Base-by-base conservation (phyloP, 2,113 vertebrate species). In the Paramormyrops kingsleyae region DNA sequence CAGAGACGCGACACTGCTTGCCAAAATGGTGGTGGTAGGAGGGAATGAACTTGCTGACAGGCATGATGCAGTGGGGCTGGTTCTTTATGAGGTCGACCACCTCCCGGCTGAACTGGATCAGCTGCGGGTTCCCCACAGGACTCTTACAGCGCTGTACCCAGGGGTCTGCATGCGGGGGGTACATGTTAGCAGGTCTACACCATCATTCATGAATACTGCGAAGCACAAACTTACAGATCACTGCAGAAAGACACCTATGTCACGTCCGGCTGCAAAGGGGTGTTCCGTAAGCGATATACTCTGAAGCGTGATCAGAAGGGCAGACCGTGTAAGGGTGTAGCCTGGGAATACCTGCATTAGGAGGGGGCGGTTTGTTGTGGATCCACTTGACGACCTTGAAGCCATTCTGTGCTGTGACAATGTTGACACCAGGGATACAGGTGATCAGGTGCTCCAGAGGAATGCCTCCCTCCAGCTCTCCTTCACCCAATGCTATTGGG, bases 331-430 rank as follows among this genome's bases (percentile, higher is more conserved):
- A 46, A 47, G 42, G 70, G 27, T 39, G 15, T 19, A 5, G 2
- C 35, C 31, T 39, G 35, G 74, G 35, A 42, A 80, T 94, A 99
- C 99, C 98, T 89, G 97, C 93, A 91, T 96, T 97, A 39, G 97
- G 96, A n/a, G 94, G 96, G 0, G 98, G 97, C 35, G 98, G 98
- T 92, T 98, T 99, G 94, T 99, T 99, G 93, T 99, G 98, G 94
- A 98, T 97, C 99, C 98, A 99, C 90, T 98, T 99, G 66, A 99
- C 97, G 90, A 99, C 96, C 95, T 99, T 99, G 94, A 98, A 96
- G 8, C 98, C 98, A 46, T 99, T 99, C 94, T 99, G 98, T 17
- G 99, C 96, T 2, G 97, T 98, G 90, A 97, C 97, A 15, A 99
- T 96, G 59, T 97, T 97, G 89, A 99, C 97, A 35, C 98, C 98